Evolutionary conservation across 2,888 invertebrate genomes (phyloP), one percentile per base, ranked within the genome.

Genomic region (Ormyrus thymus): DNA sequence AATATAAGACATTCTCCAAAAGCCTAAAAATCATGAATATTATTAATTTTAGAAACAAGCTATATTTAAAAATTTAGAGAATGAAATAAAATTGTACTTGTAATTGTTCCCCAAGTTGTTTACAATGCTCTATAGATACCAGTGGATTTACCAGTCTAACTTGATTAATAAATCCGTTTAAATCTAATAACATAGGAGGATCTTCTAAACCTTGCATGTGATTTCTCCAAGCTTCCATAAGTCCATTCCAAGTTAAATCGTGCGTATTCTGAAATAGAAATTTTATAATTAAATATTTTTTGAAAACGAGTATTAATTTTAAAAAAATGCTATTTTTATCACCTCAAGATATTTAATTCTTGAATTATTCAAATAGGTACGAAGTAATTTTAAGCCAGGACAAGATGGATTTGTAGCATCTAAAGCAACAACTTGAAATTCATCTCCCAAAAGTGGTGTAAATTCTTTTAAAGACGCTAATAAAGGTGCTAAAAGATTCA

Each of bases 1-100:
- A 90, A 83, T 80, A 92, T 90, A 46, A 90, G 85, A 77, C 93
- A 92, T 78, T 94, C 89, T 83, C 93, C 93, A 50, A 93, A 89
- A 70, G 93, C 91, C 93, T 93, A 13, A 76, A 56, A 55, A 53
- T 29, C 29, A 29, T 4, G 4, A 29, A 29, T 29, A 29, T 29
- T 29, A 29, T 29, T 29, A 29, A 4, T 29, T 29, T 29, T 4
- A 29, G 29, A 29, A 29, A 15, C 7, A 46, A 46, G 65, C 9
- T 13, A 51, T 13, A 56, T 6, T 48, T 6, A 66, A 56, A 7
- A 66, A 59, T 46, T 1, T 55, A 55, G 29, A 59, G 15, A 53
- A 43, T 29, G 11, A 3, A 13, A 46, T 53, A 55, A 72, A 48
- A 29, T 74, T 51, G 1, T 83, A 89, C 90, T 87, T 90, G 89